Base-by-base conservation (phyloP, 2,113 vertebrate species). In the Copsychus sechellarum region DNA sequence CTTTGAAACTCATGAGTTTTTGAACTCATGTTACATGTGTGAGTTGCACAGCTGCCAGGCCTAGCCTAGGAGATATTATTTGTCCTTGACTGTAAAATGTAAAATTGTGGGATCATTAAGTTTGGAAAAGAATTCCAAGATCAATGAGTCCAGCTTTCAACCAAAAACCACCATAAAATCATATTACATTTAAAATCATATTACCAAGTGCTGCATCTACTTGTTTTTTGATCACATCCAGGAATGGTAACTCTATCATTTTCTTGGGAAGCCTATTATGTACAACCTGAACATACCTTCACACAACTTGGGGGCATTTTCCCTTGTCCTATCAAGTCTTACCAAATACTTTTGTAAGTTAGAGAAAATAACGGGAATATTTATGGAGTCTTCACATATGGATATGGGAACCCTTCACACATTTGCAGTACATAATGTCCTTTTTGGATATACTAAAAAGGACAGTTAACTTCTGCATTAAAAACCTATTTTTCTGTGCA, bases 271-370 rank as follows among this genome's bases (percentile, higher is more conserved):
- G 7, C 13, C 23, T 53, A 18, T 60, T 74, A 33, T 4, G 6
- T 24, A 33, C 26, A 73, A 24, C 3, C 15, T 65, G 58, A 58
- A 58, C 6, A 43, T 65, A 7, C 2, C 5, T 51, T 65, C 2
- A 3, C 43, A 58, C 8, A 73, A 43, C 23, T 58, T 65, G 42
- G 19, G 67, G 22, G 9, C 18, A 20, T 50, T 65, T 72, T 14
- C 14, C 8, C 26, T 50, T 38, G 9, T 48, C 12, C 3, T 72
- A 5, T 23, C 5, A 26, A 36, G 34, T 50, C 14, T 23, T 36
- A 36, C 7, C 22, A 57, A 65, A 54, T 34, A 14, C 8, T 70
- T 66, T 12, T 0, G 0, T 28, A 54, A 56, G 3, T 66, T 36
- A 70, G 43, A 90, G 40, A 87, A n/a, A 56, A 58, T 8, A 42